Evolutionary conservation across 2,888 invertebrate species (phyloP).

Genomic region (Notodonta dromedarius): DNA sequence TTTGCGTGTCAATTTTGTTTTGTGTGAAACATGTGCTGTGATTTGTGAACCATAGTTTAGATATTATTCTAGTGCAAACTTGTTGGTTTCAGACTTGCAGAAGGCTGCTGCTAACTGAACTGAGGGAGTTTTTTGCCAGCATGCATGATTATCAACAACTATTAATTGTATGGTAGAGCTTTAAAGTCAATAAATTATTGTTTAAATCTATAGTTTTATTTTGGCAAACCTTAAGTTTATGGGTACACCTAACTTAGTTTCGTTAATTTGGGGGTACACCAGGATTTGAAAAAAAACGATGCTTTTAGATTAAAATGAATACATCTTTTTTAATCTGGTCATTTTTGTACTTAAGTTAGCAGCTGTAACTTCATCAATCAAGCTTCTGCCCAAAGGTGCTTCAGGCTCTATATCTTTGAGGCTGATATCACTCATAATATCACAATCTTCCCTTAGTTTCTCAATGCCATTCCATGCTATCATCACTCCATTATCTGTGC

Average conservation of each 20-base stretch:
- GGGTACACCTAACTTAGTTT: too few species aligned
- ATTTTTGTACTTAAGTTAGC: slow-evolving; percentile 77
- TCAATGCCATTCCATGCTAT: slow-evolving; percentile 99
- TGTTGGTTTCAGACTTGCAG: slow-evolving; percentile 60
- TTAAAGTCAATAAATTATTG: slow-evolving; percentile 48
- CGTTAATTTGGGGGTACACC: too few species aligned
- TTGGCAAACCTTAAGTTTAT: not conserved
- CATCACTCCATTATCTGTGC: slow-evolving; percentile 99
- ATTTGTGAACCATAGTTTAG: not conserved
- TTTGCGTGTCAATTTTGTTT: slow-evolving; percentile 2
- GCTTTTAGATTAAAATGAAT: slow-evolving; percentile 14
- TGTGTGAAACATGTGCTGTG: not conserved
- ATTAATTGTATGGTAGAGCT: slow-evolving; percentile 54
- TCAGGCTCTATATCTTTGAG: slow-evolving; percentile 84
- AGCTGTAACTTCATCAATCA: slow-evolving; percentile 82
- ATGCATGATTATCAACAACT: slow-evolving; percentile 54
- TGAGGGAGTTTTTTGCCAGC: slow-evolving; percentile 46
- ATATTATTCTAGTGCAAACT: slow-evolving; percentile 4
- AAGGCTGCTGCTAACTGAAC: slow-evolving; percentile 52
- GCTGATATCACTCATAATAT: slow-evolving; percentile 80
- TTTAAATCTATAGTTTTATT: slow-evolving; percentile 17
- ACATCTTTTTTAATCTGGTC: slow-evolving; percentile 58
- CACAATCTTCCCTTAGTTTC: slow-evolving; percentile 81
- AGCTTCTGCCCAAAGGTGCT: slow-evolving; percentile 86
- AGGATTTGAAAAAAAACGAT: not conserved